phyloP scores from a whole-genome alignment of 2,888 invertebrate species.

The Limnephilus rhombicus region DNA sequence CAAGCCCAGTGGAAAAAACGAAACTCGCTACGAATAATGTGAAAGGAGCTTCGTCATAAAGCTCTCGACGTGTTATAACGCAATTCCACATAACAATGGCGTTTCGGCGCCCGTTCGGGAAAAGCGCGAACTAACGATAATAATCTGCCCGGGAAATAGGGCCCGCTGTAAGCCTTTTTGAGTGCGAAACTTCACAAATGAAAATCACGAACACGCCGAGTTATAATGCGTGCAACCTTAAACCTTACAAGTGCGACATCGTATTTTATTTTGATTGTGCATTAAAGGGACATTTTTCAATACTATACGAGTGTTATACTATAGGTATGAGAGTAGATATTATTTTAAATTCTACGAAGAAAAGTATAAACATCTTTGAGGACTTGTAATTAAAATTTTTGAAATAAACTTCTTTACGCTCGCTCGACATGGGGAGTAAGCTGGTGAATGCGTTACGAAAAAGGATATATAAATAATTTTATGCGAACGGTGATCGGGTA shows the following conservation, averaged over 20 bases:
- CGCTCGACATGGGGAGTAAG: too few species aligned
- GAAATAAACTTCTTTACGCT: too few species aligned
- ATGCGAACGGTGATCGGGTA: too few species aligned
- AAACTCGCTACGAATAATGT: constrained; percentile 41
- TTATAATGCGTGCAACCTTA: constrained; percentile 14
- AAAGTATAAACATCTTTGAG: too few species aligned
- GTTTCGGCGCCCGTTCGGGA: constrained; percentile 37
- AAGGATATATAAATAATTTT: too few species aligned
- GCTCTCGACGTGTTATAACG: constrained; percentile 59
- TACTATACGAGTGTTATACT: not conserved
- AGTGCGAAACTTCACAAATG: constrained; percentile 63
- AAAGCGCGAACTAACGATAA: constrained; percentile 61
- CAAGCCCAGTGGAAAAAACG: constrained; percentile 39
- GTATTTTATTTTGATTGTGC: not conserved
- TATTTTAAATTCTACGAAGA: too few species aligned
- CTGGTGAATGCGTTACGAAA: too few species aligned
- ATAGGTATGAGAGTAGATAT: too few species aligned
- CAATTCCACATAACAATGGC: constrained; percentile 58
- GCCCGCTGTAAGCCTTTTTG: constrained; percentile 53
- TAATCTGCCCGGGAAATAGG: constrained; percentile 61
- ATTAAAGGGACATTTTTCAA: not conserved
- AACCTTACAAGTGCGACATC: not conserved
- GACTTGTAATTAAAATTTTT: too few species aligned
- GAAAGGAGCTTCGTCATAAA: constrained; percentile 56
- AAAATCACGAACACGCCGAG: constrained; percentile 57